A percentile compares a stretch with the other conserved stretches of the same genome.
Evolutionary conservation across 2,888 invertebrate species (phyloP).

Genomic region (Ametastegia equiseti): DNA sequence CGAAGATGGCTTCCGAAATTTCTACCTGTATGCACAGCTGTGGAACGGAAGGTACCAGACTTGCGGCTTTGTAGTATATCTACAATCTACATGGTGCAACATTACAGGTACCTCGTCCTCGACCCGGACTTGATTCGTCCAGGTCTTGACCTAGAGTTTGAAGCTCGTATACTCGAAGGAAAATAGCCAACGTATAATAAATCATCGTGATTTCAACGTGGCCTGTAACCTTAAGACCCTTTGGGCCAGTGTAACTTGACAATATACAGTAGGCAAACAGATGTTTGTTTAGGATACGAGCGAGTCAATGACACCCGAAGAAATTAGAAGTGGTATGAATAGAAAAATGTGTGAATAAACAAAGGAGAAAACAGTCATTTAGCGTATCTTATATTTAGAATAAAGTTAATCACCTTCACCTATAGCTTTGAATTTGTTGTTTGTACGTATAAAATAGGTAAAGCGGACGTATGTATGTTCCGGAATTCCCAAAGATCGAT

Average conservation of each 20-base stretch:
- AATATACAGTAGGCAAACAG: neutral
- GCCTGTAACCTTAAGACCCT: constrained; percentile 12
- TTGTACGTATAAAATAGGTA: neutral
- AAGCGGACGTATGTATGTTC: neutral
- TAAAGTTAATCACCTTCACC: neutral
- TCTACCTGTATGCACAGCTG: neutral
- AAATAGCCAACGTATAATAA: neutral
- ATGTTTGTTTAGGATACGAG: neutral
- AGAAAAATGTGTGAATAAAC: constrained; percentile 17
- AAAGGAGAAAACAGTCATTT: constrained; percentile 12
- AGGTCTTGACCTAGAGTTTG: constrained; percentile 41
- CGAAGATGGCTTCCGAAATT: neutral
- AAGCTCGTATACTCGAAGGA: neutral
- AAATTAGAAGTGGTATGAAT: neutral
- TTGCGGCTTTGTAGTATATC: too few relatives aligned
- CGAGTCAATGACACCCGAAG: neutral
- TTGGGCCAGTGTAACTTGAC: neutral
- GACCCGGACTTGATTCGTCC: constrained; percentile 21
- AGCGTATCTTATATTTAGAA: constrained; percentile 6
- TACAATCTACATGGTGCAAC: neutral
- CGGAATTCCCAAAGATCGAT: neutral
- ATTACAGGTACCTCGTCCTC: neutral
- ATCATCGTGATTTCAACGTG: neutral
- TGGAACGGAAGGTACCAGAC: neutral
- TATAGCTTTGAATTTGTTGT: neutral